Conservation (phyloP, 2,888 invertebrate genomes). For the Drosophila longiperda region DNA sequence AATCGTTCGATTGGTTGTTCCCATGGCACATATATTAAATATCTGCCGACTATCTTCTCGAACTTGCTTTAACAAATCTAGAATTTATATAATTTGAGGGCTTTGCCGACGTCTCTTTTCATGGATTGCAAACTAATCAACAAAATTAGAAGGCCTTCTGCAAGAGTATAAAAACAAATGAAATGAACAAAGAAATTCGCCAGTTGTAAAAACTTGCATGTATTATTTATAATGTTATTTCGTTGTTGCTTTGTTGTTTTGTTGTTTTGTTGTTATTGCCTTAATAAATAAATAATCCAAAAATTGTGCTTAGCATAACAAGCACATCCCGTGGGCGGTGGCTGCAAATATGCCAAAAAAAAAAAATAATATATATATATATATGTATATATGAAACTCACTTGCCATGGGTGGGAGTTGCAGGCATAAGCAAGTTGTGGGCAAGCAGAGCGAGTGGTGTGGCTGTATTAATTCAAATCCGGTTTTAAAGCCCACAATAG, state of each 20-base stretch:
- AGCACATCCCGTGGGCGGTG: conserved; percentile 62
- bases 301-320: conserved; percentile 64
- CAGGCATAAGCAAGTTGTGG: conserved; percentile 14
- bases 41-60: not conserved
- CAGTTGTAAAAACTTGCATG: conserved; percentile 61
- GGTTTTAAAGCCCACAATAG: conserved; percentile 63
- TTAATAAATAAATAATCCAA: conserved; percentile 67
- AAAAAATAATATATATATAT: not conserved
- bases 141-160: not conserved
- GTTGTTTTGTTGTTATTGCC: conserved; percentile 52
- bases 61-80: not conserved
- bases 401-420: conserved; percentile 46
- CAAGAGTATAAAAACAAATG: conserved; percentile 8
- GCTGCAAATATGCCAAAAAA: conserved; percentile 36
- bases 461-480: conserved; percentile 37
- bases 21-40: not conserved
- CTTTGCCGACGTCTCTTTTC: not conserved
- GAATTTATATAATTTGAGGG: not conserved
- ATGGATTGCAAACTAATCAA: not conserved
- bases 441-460: not conserved
- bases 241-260: not conserved
- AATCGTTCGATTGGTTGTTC: not conserved
- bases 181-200: conserved; percentile 14
- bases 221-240: conserved; percentile 61
- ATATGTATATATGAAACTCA: conserved; percentile 9